These are phyloP conservation scores for Gerris buenoi DNA, from an alignment of 1,140 invertebrate genomes.

Conservation along the genomic window DNA sequence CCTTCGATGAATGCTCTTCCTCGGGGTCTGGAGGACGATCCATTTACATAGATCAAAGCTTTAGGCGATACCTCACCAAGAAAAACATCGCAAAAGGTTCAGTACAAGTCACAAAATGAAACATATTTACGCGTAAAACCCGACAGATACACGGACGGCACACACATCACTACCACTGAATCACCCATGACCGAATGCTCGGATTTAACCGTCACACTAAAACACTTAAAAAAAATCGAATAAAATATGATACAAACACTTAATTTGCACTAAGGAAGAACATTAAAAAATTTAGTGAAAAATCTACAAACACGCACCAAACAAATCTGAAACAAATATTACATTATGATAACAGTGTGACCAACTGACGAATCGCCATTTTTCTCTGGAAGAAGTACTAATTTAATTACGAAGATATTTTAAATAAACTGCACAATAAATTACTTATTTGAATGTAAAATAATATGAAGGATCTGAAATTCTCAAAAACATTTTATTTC, in stretches of 20 bases:
- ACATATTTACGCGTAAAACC: background rate
- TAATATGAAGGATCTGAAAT: too few species aligned
- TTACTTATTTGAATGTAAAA: too few species aligned
- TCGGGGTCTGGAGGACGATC: background rate
- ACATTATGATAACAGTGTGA: background rate
- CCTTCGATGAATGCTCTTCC: background rate
- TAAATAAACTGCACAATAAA: too few species aligned
- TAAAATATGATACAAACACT: background rate
- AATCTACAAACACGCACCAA: slow-evolving; percentile 4
- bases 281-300: too few species aligned
- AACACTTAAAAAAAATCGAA: background rate
- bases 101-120: background rate
- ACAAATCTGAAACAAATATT: slow-evolving; percentile 4
- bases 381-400: too few species aligned
- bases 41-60: background rate
- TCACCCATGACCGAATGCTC: too few species aligned
- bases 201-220: background rate
- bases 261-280: background rate
- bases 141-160: background rate
- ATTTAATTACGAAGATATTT: too few species aligned
- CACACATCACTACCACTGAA: background rate
- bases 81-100: background rate
- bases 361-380: too few species aligned
- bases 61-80: background rate
- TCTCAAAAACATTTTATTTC: too few species aligned